A percentile compares a stretch with the other conserved stretches of the same genome.
Evolutionary conservation across 2,888 invertebrate species (phyloP).

Genomic region (Neoascia interrupta): DNA sequence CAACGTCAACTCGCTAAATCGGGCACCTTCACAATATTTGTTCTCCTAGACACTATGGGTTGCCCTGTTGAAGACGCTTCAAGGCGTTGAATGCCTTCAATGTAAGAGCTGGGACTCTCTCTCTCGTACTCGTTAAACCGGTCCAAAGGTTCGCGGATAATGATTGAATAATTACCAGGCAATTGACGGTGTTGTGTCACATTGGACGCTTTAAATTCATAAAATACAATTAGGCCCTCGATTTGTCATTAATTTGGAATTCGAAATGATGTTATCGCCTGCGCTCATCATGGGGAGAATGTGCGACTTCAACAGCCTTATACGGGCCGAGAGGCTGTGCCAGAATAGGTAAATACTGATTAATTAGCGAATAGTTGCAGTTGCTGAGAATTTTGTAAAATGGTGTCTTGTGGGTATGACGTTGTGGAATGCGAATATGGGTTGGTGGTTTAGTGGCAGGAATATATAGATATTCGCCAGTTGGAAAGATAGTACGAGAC

Average conservation of each 20-base stretch:
- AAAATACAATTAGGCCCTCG: constrained; percentile 69
- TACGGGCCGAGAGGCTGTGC: too few relatives aligned
- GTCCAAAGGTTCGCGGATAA: constrained; percentile 55
- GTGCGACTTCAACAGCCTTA: too few relatives aligned
- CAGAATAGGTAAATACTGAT: too few relatives aligned
- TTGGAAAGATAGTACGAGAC: too few relatives aligned
- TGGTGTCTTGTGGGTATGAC: too few relatives aligned
- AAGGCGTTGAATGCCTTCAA: too few relatives aligned
- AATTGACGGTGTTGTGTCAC: constrained; percentile 65
- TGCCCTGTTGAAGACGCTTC: neutral
- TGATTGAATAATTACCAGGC: constrained; percentile 68
- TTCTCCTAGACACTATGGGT: constrained; percentile 42
- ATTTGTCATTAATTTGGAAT: constrained; percentile 69
- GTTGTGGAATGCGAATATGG: too few relatives aligned
- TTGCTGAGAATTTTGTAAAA: too few relatives aligned
- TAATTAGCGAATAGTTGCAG: too few relatives aligned
- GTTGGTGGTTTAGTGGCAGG: too few relatives aligned
- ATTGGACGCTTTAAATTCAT: constrained; percentile 60
- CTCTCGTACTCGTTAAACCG: constrained; percentile 22
- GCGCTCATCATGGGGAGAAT: constrained; percentile 10
- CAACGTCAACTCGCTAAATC: constrained; percentile 26
- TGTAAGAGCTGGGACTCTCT: neutral
- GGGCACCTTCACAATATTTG: constrained; percentile 23
- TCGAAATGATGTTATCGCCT: constrained; percentile 60
- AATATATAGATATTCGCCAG: too few relatives aligned